Base-by-base conservation (phyloP, 2,797 vertebrate genomes). In the Alca torda region DNA sequence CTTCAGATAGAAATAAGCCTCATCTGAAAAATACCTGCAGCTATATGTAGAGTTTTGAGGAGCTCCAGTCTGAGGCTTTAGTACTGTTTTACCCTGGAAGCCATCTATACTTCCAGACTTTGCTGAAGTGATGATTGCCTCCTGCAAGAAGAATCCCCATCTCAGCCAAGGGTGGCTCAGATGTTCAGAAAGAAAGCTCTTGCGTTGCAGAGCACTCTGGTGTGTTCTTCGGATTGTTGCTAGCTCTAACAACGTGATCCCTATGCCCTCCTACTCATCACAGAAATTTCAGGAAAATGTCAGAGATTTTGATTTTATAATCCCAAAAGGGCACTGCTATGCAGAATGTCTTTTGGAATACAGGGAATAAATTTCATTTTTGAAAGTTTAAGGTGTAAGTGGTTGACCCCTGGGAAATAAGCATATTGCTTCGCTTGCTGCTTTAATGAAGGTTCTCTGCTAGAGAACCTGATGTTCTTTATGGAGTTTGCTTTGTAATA, bases 371-470 rank as follows among this genome's bases (percentile, higher is more conserved):
- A 92, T 94, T 94, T 89, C 10, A 79, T 80, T 94, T 92, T 73
- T 84, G 50, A 87, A 94, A 95, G 89, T 93, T 83, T 86, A 81
- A 95, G 65, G 30, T 73, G 45, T 72, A 87, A 95, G 59, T 76
- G 69, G 25, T 60, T 95, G 78, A 78, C 92, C 65, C n/a, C 23
- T n/a, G 90, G 84, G 94, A 96, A 95, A 96, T 94, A 95, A 95
- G 46, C 0, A 0, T 73, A 63, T 39, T 91, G 75, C 87, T 95
- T 89, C 3, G 0, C 78, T 87, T 87, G 80, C 57, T 83, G 81
- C 57, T 89, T 93, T 96, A 94, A 96, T 89, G 89, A 96, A 95
- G 78, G 68, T 89, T 74, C 53, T 61, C 60, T 87, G 64, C 61
- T 3, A 0, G 75, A 87, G 53, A 96, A 83, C 82, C 85, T 35